Conservation (phyloP, 64 coral and sea anemone genomes). For the Pocillopora damicornis region DNA sequence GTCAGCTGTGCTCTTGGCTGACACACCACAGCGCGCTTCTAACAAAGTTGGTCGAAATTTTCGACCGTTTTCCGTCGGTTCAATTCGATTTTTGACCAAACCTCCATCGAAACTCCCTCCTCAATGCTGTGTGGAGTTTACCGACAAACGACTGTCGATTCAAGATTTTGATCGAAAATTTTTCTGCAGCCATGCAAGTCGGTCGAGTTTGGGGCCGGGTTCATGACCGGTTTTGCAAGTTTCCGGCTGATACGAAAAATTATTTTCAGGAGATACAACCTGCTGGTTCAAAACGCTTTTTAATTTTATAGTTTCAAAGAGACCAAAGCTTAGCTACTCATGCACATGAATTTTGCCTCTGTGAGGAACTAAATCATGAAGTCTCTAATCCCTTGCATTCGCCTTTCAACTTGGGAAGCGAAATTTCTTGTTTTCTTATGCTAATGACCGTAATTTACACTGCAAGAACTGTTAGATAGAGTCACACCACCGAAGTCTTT, state of each 20-base stretch:
- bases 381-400: not conserved
- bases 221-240: conserved; percentile 62
- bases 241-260: not conserved
- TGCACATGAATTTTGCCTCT: not conserved
- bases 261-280: not conserved
- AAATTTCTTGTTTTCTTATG: not conserved
- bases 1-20: not conserved
- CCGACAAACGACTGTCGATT: conserved; percentile 9
- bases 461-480: not conserved
- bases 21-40: not conserved
- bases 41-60: not conserved
- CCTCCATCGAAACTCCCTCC: conserved; percentile 27
- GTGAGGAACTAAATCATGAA: not conserved
- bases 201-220: conserved; percentile 22
- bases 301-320: not conserved
- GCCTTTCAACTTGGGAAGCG: not conserved
- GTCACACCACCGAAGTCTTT: not conserved
- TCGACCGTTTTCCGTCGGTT: conserved; percentile 24
- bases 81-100: conserved; percentile 15
- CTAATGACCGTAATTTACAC: conserved; percentile 8
- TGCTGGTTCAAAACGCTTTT: not conserved
- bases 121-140: not conserved
- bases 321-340: not conserved
- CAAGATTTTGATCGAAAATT: conserved; percentile 33
- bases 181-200: conserved; percentile 25